These are phyloP conservation scores for Cheirogaleus medius DNA, from an alignment of 2,113 vertebrate species.

Conservation along the genomic window DNA sequence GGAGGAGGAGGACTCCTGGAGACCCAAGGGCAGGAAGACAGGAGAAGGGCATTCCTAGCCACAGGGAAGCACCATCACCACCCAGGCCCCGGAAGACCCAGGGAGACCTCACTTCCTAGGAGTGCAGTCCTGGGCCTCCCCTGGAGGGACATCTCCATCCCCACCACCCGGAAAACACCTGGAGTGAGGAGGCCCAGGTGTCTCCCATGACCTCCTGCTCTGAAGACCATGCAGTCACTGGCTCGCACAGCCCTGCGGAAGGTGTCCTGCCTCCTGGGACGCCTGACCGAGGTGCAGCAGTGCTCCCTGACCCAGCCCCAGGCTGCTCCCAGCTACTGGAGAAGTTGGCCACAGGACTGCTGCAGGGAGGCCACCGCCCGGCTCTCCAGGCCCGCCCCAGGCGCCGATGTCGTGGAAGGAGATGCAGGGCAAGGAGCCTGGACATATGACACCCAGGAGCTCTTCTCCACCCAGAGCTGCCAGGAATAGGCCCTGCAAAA, in stretches of 20 bases:
- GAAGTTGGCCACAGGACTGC: constrained; percentile 82
- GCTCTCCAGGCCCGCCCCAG: constrained; percentile 73
- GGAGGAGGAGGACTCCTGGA: not conserved
- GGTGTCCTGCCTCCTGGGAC: not conserved
- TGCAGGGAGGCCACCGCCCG: constrained; percentile 74
- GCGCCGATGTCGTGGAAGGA: constrained; percentile 78
- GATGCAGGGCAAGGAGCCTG: constrained; percentile 59
- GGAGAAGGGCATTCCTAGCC: accelerated
- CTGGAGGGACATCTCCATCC: not conserved
- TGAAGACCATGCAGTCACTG: accelerated
- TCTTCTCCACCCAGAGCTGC: too few species aligned
- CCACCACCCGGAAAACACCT: accelerated
- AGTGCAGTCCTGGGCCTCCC: not conserved
- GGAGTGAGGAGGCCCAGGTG: not conserved
- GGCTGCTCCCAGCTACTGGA: constrained; percentile 89
- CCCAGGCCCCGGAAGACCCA: not conserved
- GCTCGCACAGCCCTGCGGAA: not conserved
- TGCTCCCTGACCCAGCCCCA: constrained; percentile 84
- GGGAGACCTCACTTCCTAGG: accelerated
- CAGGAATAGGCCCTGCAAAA: not conserved
- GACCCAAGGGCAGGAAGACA: accelerated
- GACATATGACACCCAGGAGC: accelerated
- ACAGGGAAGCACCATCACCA: accelerated
- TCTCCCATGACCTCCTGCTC: not conserved
- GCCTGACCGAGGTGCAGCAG: constrained; percentile 76